Conservation (phyloP, 2,888 invertebrate genomes). For the Galeruca laticollis region DNA sequence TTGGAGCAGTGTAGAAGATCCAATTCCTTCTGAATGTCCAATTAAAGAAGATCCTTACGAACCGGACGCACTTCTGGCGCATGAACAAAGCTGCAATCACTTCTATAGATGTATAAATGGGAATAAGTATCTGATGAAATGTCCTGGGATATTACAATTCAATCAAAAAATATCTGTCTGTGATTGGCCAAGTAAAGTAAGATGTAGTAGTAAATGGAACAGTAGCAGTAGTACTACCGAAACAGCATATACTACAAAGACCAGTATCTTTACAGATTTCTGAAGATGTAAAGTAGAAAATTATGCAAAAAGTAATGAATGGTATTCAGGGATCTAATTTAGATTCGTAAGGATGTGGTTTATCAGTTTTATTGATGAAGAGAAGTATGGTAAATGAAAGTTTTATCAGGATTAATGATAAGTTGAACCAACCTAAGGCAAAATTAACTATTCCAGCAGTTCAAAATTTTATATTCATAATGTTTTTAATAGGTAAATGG, state of each 20-base stretch:
- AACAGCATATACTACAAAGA: not conserved
- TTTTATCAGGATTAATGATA: too few species aligned
- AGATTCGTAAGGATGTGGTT: too few species aligned
- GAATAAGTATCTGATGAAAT: conserved; percentile 47
- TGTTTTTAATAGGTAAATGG: too few species aligned
- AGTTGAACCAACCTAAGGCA: too few species aligned
- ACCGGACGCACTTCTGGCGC: conserved; percentile 43
- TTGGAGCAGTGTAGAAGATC: not conserved
- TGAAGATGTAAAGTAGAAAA: not conserved
- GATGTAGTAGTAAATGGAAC: conserved; percentile 23
- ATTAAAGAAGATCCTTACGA: conserved; percentile 29
- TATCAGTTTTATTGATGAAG: too few species aligned
- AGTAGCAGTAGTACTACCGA: conserved; percentile 20
- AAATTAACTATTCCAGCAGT: too few species aligned
- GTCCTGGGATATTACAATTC: conserved; percentile 52
- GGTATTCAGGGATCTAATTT: too few species aligned
- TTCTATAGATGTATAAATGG: conserved; percentile 53
- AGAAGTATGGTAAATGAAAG: too few species aligned
- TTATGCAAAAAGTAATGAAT: too few species aligned
- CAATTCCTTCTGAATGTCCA: conserved; percentile 32
- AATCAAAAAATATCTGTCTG: conserved; percentile 48
- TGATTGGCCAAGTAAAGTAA: conserved; percentile 48
- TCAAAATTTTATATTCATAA: too few species aligned
- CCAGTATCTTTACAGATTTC: too few species aligned
- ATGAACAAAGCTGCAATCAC: conserved; percentile 48